Evolutionary conservation across 2,113 vertebrate species (phyloP).

Genomic region (Tragelaphus strepsiceros): DNA sequence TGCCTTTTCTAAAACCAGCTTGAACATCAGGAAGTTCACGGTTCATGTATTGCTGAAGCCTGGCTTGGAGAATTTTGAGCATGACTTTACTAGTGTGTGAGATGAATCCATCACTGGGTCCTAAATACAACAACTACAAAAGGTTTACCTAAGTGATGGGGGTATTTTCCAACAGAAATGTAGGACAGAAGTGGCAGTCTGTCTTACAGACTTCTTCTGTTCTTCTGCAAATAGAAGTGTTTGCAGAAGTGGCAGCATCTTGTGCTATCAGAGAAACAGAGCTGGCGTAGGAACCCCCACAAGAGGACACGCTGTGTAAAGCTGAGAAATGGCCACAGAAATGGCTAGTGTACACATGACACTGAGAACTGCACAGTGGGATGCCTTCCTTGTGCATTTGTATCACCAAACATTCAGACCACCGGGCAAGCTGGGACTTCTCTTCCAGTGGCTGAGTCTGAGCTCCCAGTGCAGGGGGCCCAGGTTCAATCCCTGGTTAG

Average conservation of each 20-base stretch:
- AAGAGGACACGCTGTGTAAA: not conserved
- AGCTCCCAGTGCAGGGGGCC: not conserved
- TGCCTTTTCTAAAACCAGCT: too few species aligned
- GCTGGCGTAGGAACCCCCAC: not conserved
- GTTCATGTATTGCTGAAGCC: too few species aligned
- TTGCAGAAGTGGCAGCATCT: not conserved
- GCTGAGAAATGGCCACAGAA: not conserved
- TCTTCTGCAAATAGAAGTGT: not conserved
- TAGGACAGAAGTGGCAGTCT: not conserved
- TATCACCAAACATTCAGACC: not conserved
- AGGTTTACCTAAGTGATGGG: not conserved
- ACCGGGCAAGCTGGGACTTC: not conserved
- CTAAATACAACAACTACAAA: not conserved
- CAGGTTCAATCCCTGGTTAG: not conserved
- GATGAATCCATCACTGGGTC: not conserved
- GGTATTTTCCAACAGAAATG: not conserved
- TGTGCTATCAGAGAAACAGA: not conserved
- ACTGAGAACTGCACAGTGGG: not conserved
- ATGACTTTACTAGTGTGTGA: too few species aligned
- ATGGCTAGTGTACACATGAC: not conserved
- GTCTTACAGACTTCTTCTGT: too few species aligned
- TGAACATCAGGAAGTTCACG: too few species aligned
- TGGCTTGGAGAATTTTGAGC: too few species aligned
- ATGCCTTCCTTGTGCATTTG: not conserved
- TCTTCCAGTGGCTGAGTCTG: not conserved